Conservation (phyloP, 1,140 invertebrate genomes). For the Ostrea edulis region DNA sequence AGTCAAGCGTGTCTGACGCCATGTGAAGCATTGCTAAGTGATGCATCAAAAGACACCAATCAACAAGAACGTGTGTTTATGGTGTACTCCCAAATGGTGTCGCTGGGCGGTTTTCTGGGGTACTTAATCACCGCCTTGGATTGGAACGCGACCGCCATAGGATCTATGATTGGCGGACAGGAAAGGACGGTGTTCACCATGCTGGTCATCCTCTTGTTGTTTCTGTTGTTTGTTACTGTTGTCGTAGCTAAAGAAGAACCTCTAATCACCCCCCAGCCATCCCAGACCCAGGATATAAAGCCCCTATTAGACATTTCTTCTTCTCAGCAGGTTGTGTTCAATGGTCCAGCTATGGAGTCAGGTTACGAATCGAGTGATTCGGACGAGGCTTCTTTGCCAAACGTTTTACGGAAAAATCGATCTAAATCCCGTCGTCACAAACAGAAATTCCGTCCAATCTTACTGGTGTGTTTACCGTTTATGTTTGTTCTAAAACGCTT, state of each 20-base stretch:
- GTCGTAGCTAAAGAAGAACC: constrained; percentile 72
- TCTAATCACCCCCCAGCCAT: not conserved
- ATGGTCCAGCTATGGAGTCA: constrained; percentile 62
- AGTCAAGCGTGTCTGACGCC: constrained; percentile 81
- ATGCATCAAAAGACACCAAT: constrained; percentile 75
- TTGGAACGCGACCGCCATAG: constrained; percentile 77
- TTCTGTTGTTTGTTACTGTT: constrained; percentile 71
- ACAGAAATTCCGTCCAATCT: constrained; percentile 34
- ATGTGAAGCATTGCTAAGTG: constrained; percentile 80
- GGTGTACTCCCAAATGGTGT: constrained; percentile 80
- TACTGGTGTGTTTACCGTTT: constrained; percentile 42
- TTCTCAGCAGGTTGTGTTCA: not conserved
- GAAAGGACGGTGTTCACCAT: constrained; percentile 76
- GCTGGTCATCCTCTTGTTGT: constrained; percentile 73
- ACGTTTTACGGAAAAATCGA: not conserved
- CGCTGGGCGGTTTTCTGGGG: constrained; percentile 80
- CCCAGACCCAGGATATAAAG: not conserved
- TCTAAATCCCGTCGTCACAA: not conserved
- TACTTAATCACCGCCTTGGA: constrained; percentile 81
- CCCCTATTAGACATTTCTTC: not conserved
- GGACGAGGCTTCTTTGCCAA: constrained; percentile 50
- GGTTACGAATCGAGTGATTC: constrained; percentile 67
- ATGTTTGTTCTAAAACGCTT: constrained; percentile 41
- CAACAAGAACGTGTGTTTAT: constrained; percentile 78
- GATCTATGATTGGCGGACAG: constrained; percentile 74